A percentile compares a stretch with the other conserved stretches of the same genome.
Conservation (phyloP, 1,140 invertebrate genomes). For the Sinonovacula constricta region DNA sequence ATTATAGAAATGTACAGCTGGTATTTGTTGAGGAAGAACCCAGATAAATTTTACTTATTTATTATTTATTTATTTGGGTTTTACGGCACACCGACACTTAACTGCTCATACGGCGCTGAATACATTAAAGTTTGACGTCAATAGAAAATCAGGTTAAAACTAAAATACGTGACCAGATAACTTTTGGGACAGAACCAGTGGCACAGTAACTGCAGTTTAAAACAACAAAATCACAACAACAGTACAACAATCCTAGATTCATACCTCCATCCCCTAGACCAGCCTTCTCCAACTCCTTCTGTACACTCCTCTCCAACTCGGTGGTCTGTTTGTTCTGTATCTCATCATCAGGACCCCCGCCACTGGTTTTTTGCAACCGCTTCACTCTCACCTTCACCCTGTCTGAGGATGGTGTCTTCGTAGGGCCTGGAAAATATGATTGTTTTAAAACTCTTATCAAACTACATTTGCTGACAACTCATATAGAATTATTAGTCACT, state of each 20-base stretch:
- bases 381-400: conserved; percentile 62
- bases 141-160: no score
- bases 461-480: no score
- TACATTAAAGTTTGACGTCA: no score
- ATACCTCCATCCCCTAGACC: conserved; percentile 67
- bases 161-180: background rate
- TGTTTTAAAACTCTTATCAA: no score
- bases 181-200: background rate
- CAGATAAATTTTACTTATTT: background rate
- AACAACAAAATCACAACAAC: background rate
- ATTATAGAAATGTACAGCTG: no score
- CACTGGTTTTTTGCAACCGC: conserved; percentile 27
- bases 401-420: conserved; percentile 7
- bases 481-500: no score
- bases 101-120: no score
- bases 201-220: background rate
- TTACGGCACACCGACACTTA: no score
- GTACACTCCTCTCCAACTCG: conserved; percentile 61
- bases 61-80: background rate
- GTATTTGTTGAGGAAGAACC: background rate
- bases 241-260: no score
- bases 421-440: conserved; percentile 43
- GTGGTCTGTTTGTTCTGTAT: conserved; percentile 53
- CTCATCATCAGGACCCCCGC: background rate
- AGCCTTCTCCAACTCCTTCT: conserved; percentile 68